Percentiles rank a stretch among this genome's conserved stretches.
Conservation (phyloP, 2,888 invertebrate species). For the Acleris sparsana region DNA sequence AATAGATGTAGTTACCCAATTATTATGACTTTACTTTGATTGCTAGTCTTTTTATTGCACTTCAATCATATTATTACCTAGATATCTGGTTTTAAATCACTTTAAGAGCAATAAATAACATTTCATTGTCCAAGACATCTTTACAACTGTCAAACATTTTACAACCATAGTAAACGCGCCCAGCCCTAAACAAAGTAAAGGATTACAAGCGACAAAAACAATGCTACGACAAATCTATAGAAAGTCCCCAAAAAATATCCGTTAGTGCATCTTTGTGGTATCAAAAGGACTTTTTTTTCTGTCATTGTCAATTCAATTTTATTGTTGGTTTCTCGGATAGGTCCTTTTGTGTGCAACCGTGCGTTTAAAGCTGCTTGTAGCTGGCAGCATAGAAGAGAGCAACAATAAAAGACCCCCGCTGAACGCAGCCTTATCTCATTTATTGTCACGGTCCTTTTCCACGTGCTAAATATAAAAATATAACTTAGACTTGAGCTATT, state of each 20-base stretch:
- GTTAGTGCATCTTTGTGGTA: slow-evolving; percentile 73
- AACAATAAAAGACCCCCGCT: slow-evolving; percentile 76
- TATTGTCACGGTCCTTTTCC: slow-evolving; percentile 59
- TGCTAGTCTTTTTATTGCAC: slow-evolving; percentile 1
- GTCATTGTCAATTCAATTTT: slow-evolving; percentile 82
- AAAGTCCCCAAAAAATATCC: slow-evolving; percentile 67
- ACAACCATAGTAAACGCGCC: slow-evolving; percentile 23
- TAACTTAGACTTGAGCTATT: slow-evolving; percentile 21
- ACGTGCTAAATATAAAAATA: slow-evolving; percentile 25
- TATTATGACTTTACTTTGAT: too few species aligned
- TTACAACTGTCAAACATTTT: slow-evolving; percentile 15
- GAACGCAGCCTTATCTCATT: slow-evolving; percentile 73
- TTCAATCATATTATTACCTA: slow-evolving; percentile 4
- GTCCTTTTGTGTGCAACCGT: slow-evolving; percentile 79
- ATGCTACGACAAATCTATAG: slow-evolving; percentile 71
- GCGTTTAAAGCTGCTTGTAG: slow-evolving; percentile 79
- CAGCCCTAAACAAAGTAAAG: slow-evolving; percentile 41
- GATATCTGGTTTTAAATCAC: neutral
- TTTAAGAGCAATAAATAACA: slow-evolving; percentile 17
- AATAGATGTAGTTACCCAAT: too few species aligned
- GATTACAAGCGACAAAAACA: slow-evolving; percentile 72
- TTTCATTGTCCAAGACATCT: slow-evolving; percentile 5
- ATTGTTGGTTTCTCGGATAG: slow-evolving; percentile 81
- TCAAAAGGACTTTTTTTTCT: slow-evolving; percentile 65
- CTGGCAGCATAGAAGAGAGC: slow-evolving; percentile 68